Base-by-base conservation (phyloP, 2,113 vertebrate species). In the Proterorhinus semilunaris region DNA sequence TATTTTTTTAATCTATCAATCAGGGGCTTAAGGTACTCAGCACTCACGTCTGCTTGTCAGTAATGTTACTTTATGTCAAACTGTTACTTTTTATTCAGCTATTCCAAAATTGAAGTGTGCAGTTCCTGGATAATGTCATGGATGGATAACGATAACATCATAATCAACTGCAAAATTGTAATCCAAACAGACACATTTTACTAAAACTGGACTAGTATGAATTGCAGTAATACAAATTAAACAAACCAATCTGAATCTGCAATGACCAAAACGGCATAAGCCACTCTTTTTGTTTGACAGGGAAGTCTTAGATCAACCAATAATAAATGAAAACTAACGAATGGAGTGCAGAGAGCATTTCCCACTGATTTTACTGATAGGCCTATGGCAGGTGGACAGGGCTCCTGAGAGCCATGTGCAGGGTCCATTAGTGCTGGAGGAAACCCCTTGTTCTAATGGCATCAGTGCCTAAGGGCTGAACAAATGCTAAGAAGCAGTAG, bases 351-450 rank as follows among this genome's bases (percentile, higher is more conserved):
- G 78, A 59, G 86, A 36, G 71, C 75, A 70, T 47, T 65, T 62
- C 79, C 16, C 68, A 81, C 43, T 72, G 88, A 91, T 89, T 17
- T 65, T 70, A 71, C 50, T 86, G 87, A 90, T 87, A 52, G 52
- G 52, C 46, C 72, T 79, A 45, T 78, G 82, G 72, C 52, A 65
- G 66, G 66, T 65, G 69, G 64, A 27, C 27, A 36, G 27, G 64
- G 47, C 67, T 82, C 75, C 80, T 84, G 75, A 82, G 79, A 86
- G 77, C 82, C 62, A 68, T 62, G 54, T 66, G 74, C 76, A 52
- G 71, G 70, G 76, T 89, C 86, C 86, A 91, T 89, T 88, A 91
- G 69, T 76, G 80, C 72, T 75, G 79, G 75, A 86, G 85, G 71
- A 84, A 86, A 79, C 63, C 84, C 73, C 45, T 50, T 81, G 82